A percentile compares a stretch with the other conserved stretches of the same genome.
These are phyloP conservation scores for Endotricha flammealis DNA, from an alignment of 2,888 invertebrate species.

Conservation along the genomic window DNA sequence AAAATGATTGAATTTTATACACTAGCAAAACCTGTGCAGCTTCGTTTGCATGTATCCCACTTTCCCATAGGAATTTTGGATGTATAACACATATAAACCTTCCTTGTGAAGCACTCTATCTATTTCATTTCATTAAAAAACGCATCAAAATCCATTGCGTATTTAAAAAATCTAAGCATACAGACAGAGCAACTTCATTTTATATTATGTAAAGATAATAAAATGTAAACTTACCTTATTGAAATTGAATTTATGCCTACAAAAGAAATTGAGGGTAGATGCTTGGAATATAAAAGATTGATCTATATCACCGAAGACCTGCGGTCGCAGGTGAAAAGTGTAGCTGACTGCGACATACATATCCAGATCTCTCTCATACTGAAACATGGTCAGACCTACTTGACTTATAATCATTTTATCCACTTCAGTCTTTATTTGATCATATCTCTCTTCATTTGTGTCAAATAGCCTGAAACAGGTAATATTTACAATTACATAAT, in stretches of 20 bases:
- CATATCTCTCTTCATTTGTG: constrained; percentile 56
- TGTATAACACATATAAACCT: no score
- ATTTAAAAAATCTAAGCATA: no score
- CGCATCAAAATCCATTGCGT: no score
- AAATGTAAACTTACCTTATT: constrained; percentile 82
- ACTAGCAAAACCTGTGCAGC: no score
- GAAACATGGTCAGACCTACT: constrained; percentile 83
- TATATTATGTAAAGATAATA: no score
- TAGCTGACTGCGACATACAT: constrained; percentile 79
- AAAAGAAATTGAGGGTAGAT: constrained; percentile 81
- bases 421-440: constrained; percentile 51
- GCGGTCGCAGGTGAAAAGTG: constrained; percentile 84
- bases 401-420: constrained; percentile 80
- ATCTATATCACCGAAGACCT: constrained; percentile 79
- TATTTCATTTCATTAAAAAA: no score
- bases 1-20: no score
- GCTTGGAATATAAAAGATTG: constrained; percentile 81
- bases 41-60: no score
- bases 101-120: no score
- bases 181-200: no score
- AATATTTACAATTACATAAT: neutral
- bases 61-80: no score
- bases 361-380: constrained; percentile 75
- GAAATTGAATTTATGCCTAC: constrained; percentile 82
- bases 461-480: constrained; percentile 59